Conservation (phyloP, 2,797 vertebrate genomes). For the Steatocranus sp. region DNA sequence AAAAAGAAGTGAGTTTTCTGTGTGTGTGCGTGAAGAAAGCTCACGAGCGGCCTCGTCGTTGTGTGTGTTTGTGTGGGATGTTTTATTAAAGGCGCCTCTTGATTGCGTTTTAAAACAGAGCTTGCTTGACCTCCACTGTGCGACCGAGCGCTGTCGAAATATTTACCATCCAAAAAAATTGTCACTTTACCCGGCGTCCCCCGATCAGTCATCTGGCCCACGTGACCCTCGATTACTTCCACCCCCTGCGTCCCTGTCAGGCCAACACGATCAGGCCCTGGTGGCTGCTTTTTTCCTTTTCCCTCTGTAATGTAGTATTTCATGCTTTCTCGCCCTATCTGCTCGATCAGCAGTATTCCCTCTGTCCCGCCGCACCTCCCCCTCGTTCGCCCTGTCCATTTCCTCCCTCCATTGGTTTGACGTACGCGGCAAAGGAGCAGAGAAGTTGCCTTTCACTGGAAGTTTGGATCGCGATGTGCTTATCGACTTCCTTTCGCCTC, state of each 20-base stretch:
- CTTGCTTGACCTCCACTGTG: conserved; percentile 46
- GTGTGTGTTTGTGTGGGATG: conserved; percentile 40
- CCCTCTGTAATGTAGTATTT: conserved; percentile 63
- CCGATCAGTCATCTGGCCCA: conserved; percentile 54
- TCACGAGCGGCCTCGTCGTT: not conserved
- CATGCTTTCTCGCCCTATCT: conserved; percentile 61
- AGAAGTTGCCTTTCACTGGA: not conserved
- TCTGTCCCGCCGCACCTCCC: conserved; percentile 36
- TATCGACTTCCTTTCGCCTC: conserved; percentile 40
- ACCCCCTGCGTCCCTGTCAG: conserved; percentile 40
- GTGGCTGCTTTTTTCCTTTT: conserved; percentile 66
- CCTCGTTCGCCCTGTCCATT: conserved; percentile 44
- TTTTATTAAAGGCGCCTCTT: conserved; percentile 62
- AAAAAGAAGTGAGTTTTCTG: not conserved
- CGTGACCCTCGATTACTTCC: conserved; percentile 51
- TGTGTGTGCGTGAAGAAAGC: not conserved
- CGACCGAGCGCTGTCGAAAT: conserved; percentile 49
- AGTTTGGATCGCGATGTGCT: conserved; percentile 28
- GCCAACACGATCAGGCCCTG: conserved; percentile 55
- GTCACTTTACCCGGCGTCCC: conserved; percentile 41
- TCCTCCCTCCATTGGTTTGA: conserved; percentile 54
- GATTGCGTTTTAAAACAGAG: conserved; percentile 55
- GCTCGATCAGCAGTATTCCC: conserved; percentile 61
- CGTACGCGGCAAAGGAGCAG: conserved; percentile 8
- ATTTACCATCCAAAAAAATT: conserved; percentile 57